Conservation (phyloP, 2,888 invertebrate genomes). For the Lithophane ornitopus region DNA sequence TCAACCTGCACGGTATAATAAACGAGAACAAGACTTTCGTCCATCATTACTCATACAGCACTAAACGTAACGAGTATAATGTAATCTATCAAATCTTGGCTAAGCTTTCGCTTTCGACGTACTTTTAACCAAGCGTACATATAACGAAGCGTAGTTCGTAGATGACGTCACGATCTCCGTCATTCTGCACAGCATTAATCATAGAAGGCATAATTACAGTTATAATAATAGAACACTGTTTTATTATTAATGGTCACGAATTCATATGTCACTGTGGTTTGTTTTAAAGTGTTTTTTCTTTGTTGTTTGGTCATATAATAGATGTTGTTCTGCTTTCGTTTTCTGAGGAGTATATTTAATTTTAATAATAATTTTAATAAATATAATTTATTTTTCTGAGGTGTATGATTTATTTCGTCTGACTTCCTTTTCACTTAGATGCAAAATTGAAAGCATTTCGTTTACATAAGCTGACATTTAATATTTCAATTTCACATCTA, state of each 20-base stretch:
- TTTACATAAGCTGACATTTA: slow-evolving; percentile 34
- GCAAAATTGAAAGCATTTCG: slow-evolving; percentile 15
- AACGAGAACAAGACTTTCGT: slow-evolving; percentile 50
- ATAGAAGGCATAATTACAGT: slow-evolving; percentile 11
- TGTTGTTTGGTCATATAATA: slow-evolving; percentile 10
- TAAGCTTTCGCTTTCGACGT: slow-evolving; percentile 68
- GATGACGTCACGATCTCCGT: slow-evolving; percentile 31
- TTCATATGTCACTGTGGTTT: slow-evolving; percentile 39
- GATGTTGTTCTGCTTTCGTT: slow-evolving; percentile 40
- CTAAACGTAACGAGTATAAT: slow-evolving; percentile 57
- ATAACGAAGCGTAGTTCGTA: slow-evolving; percentile 24
- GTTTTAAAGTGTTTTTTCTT: slow-evolving; percentile 34
- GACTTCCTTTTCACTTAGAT: slow-evolving; percentile 23
- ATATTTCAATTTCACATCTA: slow-evolving; percentile 2
- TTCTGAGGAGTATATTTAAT: slow-evolving; percentile 28
- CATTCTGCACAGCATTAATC: slow-evolving; percentile 24
- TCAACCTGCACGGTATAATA: slow-evolving; percentile 28
- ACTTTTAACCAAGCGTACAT: slow-evolving; percentile 12
- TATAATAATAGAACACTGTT: slow-evolving; percentile 33
- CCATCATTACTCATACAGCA: slow-evolving; percentile 51
- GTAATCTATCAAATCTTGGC: slow-evolving; percentile 58
- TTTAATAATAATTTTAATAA: no score
- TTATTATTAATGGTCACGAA: slow-evolving; percentile 43
- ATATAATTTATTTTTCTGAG: no score
- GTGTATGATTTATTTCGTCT: slow-evolving; percentile 28